Conservation (phyloP, 1,140 invertebrate genomes). For the Eupeodes corollae region DNA sequence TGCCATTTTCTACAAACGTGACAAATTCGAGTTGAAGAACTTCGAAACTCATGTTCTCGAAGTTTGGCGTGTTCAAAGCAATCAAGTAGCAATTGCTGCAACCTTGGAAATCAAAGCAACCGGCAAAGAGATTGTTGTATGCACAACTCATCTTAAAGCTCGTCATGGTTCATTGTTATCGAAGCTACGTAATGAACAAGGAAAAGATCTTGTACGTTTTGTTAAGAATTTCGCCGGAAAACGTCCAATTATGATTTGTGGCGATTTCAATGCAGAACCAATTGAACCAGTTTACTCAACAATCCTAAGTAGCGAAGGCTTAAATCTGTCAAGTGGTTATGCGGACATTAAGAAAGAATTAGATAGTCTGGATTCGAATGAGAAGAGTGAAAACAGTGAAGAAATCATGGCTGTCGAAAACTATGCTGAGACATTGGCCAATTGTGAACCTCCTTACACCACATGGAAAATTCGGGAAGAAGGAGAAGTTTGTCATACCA, state of each 20-base stretch:
- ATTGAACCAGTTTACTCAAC: constrained; percentile 58
- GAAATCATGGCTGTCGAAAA: constrained; percentile 10
- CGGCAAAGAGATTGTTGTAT: constrained; percentile 51
- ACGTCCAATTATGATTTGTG: constrained; percentile 54
- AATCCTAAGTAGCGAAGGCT: constrained; percentile 38
- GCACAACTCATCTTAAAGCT: constrained; percentile 69
- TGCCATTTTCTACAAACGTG: constrained; percentile 58
- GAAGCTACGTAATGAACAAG: constrained; percentile 61
- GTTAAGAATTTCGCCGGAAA: constrained; percentile 42
- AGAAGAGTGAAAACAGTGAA: constrained; percentile 4
- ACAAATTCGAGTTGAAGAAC: constrained; percentile 50
- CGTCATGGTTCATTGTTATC: constrained; percentile 55
- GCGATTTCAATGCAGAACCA: constrained; percentile 72
- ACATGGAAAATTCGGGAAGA: constrained; percentile 69
- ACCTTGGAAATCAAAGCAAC: constrained; percentile 44
- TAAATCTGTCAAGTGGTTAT: constrained; percentile 43
- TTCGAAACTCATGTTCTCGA: constrained; percentile 51
- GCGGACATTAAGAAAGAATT: constrained; percentile 32
- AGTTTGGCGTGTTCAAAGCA: constrained; percentile 57
- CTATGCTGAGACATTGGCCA: constrained; percentile 23
- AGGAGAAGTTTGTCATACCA: constrained; percentile 60
- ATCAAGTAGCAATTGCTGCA: constrained; percentile 60
- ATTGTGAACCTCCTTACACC: constrained; percentile 57
- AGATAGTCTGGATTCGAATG: constrained; percentile 9
- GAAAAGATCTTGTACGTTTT: constrained; percentile 56